Conservation (phyloP, 2,888 invertebrate genomes). For the Caenorhabditis angaria region DNA sequence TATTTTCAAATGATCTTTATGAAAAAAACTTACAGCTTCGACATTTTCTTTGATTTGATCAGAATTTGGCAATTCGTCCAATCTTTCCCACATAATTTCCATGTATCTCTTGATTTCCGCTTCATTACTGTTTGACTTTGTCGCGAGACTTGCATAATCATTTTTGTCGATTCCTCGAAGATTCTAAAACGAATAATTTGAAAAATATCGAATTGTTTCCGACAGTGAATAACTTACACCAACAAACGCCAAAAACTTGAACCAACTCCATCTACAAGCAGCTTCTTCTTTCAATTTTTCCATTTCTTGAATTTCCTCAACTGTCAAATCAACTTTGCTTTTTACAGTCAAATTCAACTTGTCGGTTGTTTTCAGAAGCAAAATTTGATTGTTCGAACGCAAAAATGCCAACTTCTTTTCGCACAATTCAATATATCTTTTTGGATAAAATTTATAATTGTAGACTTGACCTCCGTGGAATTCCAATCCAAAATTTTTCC, state of each 20-base stretch:
- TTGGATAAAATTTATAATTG: conserved; percentile 15
- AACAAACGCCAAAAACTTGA: neutral
- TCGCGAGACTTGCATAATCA: neutral
- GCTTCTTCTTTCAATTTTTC: conserved; percentile 5
- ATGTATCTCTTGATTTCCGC: neutral
- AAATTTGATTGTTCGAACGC: conserved; percentile 9
- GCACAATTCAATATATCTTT: conserved; percentile 13
- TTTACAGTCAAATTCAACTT: neutral
- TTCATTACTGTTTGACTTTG: neutral
- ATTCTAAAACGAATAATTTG: neutral
- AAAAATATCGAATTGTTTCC: neutral
- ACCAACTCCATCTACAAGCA: conserved; percentile 10
- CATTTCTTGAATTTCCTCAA: conserved; percentile 5
- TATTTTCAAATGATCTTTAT: neutral
- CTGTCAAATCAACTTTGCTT: neutral
- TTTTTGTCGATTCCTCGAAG: neutral
- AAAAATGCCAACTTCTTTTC: conserved; percentile 12
- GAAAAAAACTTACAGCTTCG: neutral
- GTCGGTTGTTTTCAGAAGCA: conserved; percentile 1
- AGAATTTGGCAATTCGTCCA: neutral
- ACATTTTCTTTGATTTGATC: neutral
- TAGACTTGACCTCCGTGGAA: neutral
- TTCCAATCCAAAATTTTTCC: conserved; percentile 9
- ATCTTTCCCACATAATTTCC: neutral
- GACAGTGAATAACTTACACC: neutral